Base-by-base conservation (phyloP, 1,140 invertebrate genomes). In the Latrodectus geometricus region DNA sequence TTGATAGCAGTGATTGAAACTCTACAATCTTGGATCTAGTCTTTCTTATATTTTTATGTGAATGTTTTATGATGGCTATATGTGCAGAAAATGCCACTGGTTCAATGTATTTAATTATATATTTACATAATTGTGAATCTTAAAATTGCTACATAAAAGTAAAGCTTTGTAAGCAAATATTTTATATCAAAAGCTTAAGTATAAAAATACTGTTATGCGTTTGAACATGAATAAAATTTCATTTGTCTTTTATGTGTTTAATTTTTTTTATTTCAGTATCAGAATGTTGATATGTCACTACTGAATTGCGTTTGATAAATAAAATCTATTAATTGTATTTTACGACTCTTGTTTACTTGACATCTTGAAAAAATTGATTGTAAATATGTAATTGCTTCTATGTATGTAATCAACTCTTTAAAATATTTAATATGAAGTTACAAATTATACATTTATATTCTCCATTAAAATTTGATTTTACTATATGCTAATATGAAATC, bases 1-100 rank as follows among this genome's bases (percentile, higher is more conserved):
- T 76, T 76, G 82, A 84, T 84, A 76, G 65, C 48, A 84, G 82
- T 84, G 9, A 76, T 79, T 52, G 78, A 84, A 84, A 84, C 82
- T 76, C 82, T 84, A 84, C 73, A 76, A 73, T 84, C 74, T 84
- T 84, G 74, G 82, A 84, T 84, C 82, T 84, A 84, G 82, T 84
- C 82, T 76, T 84, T 84, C 69, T 49, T 73, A 73, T 61, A 35
- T 35, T 35, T 35, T 35, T 35, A 35, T 35, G 35, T 35, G 35
- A 35, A 35, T 35, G 35, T 82, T 61, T 79, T 79, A 79, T 69
- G 69, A 48, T 84, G 23, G 75, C 54, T 84, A 84, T 75, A 84
- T 84, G 82, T 84, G 68, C 68, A 20, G 54, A 76, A 54, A 52
- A 66, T 69, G 72, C 76, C 21, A 56, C 74, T 76, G 56, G n/a